A percentile compares a stretch with the other conserved stretches of the same genome.
Evolutionary conservation across 1,140 invertebrate species (phyloP).

Genomic region (Hydropsyche tenuis): DNA sequence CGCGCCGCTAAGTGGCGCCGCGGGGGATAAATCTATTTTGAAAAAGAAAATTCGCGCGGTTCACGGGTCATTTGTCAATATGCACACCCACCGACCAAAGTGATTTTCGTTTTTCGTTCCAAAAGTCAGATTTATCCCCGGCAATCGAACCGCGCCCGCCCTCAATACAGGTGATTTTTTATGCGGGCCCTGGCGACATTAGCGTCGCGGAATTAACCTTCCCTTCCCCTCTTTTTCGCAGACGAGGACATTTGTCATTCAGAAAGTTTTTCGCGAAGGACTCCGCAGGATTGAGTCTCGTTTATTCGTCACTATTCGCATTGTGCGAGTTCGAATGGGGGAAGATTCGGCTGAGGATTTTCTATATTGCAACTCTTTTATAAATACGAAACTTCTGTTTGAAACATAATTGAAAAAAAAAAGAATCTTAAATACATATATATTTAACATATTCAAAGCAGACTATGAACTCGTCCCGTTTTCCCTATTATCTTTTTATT

Average conservation of each 20-base stretch:
- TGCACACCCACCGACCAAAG: neutral
- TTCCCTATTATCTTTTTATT: too few species aligned
- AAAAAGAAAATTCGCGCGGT: slow-evolving; percentile 34
- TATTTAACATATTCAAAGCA: too few species aligned
- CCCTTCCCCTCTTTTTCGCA: neutral
- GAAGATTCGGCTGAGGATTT: too few species aligned
- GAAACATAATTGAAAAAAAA: too few species aligned
- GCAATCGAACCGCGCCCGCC: neutral
- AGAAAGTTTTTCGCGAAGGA: neutral
- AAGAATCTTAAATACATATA: too few species aligned
- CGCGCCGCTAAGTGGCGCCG: slow-evolving; percentile 38
- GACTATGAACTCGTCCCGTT: too few species aligned
- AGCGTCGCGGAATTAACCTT: slow-evolving; percentile 7
- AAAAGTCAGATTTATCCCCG: slow-evolving; percentile 18
- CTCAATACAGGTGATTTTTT: slow-evolving; percentile 22
- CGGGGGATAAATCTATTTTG: slow-evolving; percentile 39
- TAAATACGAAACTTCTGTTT: too few species aligned
- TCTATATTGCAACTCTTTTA: too few species aligned
- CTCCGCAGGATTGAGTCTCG: too few species aligned
- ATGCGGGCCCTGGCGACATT: neutral
- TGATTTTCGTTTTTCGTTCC: too few species aligned
- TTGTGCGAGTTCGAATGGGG: too few species aligned
- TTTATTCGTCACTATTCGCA: too few species aligned
- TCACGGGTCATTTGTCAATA: slow-evolving; percentile 48
- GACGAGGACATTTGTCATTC: neutral